phyloP scores from a whole-genome alignment of 2,113 vertebrate species.

The Empidonax traillii region DNA sequence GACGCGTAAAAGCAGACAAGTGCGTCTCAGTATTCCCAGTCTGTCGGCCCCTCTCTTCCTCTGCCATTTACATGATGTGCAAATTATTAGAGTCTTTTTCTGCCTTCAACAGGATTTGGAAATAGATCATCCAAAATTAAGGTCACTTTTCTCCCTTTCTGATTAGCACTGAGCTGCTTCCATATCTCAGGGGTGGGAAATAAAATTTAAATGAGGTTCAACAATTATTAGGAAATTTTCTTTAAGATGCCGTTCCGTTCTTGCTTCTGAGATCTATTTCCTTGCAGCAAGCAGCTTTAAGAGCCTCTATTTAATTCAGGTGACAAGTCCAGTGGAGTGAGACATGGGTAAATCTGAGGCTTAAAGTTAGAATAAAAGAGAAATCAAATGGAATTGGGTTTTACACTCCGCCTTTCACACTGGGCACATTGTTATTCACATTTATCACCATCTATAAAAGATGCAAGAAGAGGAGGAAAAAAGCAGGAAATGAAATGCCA shows the following conservation, averaged over 20 bases:
- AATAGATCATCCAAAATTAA: constrained; percentile 63
- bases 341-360: constrained; percentile 30
- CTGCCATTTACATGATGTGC: background rate
- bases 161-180: constrained; percentile 31
- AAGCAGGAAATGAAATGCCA: constrained; percentile 64
- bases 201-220: constrained; percentile 58
- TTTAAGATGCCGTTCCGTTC: background rate
- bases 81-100: background rate
- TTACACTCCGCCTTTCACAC: constrained; percentile 38
- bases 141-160: constrained; percentile 27
- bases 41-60: background rate
- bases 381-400: constrained; percentile 35
- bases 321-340: constrained; percentile 49
- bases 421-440: constrained; percentile 54
- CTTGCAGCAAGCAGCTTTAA: constrained; percentile 47
- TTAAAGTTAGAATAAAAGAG: constrained; percentile 54
- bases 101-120: constrained; percentile 50
- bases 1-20: background rate
- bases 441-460: constrained; percentile 64
- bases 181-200: constrained; percentile 27
- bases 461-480: constrained; percentile 42
- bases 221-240: constrained; percentile 55
- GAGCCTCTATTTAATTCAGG: constrained; percentile 43
- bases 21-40: background rate
- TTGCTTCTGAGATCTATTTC: constrained; percentile 32